phyloP scores from a whole-genome alignment of 2,888 invertebrate genomes.

The Trachelus iudaicus region DNA sequence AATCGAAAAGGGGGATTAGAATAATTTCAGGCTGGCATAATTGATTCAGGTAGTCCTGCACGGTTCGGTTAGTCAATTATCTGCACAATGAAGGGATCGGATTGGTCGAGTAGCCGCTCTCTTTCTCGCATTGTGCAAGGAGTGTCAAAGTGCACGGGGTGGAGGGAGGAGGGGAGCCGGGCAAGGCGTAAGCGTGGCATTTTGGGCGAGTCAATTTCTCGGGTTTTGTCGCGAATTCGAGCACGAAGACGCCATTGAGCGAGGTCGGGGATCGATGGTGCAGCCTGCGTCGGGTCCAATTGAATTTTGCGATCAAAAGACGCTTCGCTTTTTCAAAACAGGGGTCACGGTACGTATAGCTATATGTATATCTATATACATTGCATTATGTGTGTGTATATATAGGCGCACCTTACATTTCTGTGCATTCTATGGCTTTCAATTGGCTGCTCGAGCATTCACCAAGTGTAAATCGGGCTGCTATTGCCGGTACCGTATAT shows the following conservation, averaged over 20 bases:
- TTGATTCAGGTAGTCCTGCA: not conserved
- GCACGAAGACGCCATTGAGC: constrained; percentile 47
- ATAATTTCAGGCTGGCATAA: not conserved
- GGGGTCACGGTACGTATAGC: constrained; percentile 31
- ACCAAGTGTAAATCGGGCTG: constrained; percentile 60
- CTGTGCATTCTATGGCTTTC: constrained; percentile 49
- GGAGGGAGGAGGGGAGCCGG: too few species aligned
- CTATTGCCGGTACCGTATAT: constrained; percentile 14
- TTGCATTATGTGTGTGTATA: constrained; percentile 10
- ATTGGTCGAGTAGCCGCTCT: not conserved
- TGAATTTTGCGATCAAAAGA: constrained; percentile 63
- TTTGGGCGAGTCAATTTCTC: constrained; percentile 49
- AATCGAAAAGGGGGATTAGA: not conserved
- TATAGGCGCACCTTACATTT: constrained; percentile 48
- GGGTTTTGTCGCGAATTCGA: constrained; percentile 38
- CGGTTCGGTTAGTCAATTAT: not conserved
- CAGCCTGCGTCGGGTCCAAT: constrained; percentile 47
- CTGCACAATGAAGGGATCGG: not conserved
- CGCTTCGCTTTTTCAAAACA: constrained; percentile 50
- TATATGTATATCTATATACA: not conserved
- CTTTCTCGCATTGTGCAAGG: not conserved
- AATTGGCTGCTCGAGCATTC: constrained; percentile 61
- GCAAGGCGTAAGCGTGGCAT: not conserved
- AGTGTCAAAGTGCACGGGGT: not conserved
- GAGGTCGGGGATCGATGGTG: constrained; percentile 12